phyloP scores from a whole-genome alignment of 2,113 vertebrate species.

The Plotosus lineatus region DNA sequence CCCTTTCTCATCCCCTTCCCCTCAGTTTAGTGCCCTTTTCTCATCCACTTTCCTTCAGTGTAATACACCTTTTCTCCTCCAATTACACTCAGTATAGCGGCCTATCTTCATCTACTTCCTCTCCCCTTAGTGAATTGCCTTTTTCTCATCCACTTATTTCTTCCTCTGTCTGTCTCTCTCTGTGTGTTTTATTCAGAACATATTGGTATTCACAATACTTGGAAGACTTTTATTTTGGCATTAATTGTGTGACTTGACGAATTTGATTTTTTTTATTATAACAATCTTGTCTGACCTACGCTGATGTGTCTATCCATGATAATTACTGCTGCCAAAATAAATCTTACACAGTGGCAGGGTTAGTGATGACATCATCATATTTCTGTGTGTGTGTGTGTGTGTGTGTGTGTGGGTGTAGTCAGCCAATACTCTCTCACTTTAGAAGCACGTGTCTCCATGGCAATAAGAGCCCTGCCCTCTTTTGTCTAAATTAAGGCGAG shows the following conservation, averaged over 20 bases:
- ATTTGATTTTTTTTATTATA: constrained; percentile 53
- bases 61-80: no score
- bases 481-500: constrained; percentile 59
- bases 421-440: constrained; percentile 25
- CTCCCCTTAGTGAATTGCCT: background rate
- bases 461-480: constrained; percentile 51
- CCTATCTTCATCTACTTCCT: background rate
- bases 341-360: background rate
- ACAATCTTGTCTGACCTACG: background rate
- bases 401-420: constrained; percentile 12
- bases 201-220: background rate
- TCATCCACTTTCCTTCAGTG: background rate
- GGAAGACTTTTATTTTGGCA: constrained; percentile 28
- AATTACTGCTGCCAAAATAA: constrained; percentile 24
- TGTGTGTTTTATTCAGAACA: background rate
- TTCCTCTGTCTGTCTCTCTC: background rate
- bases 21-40: background rate
- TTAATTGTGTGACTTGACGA: constrained; percentile 12
- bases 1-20: no score
- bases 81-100: background rate
- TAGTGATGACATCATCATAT: constrained; percentile 31
- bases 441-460: constrained; percentile 53
- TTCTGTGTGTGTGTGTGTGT: constrained; percentile 16
- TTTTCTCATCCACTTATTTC: no score
- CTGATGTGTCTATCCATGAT: background rate